Evolutionary conservation across 2,797 vertebrate species (phyloP).

Genomic region (Takifugu ocellatus): DNA sequence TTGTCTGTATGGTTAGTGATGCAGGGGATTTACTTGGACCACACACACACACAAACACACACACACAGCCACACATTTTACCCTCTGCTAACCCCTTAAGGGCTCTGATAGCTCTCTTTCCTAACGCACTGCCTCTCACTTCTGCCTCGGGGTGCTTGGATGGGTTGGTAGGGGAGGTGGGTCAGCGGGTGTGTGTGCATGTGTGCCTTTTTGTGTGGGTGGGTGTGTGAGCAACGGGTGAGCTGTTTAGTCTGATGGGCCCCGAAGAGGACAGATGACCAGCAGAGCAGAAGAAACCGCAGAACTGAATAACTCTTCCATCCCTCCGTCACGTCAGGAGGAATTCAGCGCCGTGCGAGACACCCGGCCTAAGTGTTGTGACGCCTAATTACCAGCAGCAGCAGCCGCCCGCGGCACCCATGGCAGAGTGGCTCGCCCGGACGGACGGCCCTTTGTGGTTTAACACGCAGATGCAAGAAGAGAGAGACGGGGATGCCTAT

Average conservation of each 20-base stretch:
- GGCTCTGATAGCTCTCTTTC: conserved; percentile 56
- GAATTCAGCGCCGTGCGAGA: conserved; percentile 53
- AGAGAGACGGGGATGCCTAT: conserved; percentile 10
- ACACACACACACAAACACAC: conserved; percentile 10
- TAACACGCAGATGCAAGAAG: conserved; percentile 31
- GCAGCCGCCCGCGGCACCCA: conserved; percentile 53
- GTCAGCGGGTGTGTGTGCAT: conserved; percentile 2
- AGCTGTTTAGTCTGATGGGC: conserved; percentile 66
- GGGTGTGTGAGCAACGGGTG: conserved; percentile 18
- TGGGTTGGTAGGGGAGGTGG: conserved; percentile 8
- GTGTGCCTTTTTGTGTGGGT: conserved; percentile 16
- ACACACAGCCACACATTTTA: conserved; percentile 10
- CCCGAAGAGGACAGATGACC: conserved; percentile 71
- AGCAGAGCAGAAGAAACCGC: conserved; percentile 72
- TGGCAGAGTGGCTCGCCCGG: conserved; percentile 44
- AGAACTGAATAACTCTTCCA: conserved; percentile 65
- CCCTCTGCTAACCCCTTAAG: conserved; percentile 37
- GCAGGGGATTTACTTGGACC: conserved; percentile 62
- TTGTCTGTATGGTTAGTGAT: conserved; percentile 71
- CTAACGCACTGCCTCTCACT: conserved; percentile 41
- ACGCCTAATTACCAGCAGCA: conserved; percentile 76
- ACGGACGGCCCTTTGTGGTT: conserved; percentile 67
- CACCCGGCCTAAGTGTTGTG: conserved; percentile 70
- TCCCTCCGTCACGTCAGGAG: conserved; percentile 70
- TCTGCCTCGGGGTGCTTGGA: conserved; percentile 44